Evolutionary conservation across 2,113 vertebrate genomes (phyloP), one percentile per base, ranked within the genome.

Genomic region (Oreocharis arfaki): DNA sequence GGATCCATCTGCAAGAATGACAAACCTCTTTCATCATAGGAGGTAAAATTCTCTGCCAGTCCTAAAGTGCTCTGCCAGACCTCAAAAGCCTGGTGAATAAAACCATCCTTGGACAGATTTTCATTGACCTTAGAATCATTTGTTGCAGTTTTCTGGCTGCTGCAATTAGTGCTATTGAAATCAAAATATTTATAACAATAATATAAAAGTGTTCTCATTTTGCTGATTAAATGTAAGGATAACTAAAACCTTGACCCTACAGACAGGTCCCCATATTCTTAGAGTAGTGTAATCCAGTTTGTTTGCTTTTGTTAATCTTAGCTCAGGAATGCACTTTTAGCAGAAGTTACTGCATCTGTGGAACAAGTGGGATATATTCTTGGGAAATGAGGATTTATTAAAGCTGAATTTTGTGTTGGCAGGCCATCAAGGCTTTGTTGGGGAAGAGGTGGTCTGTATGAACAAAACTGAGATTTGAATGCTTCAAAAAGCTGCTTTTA

Each of bases 401-500:
- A 91, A 95, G 42, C 23, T 76, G 59, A 84, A 50, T 64, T 79
- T 85, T 76, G 19, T 44, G 55, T 74, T 81, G 33, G 37, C 70
- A 82, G 28, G 27, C 57, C 39, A 55, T 55, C 77, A 60, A 71
- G 26, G 56, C 50, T 61, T 90, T 70, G 19, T 37, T 82, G 39
- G 6, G 39, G 23, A 68, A 49, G n/a, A 85, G 15, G 8, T 47
- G 83, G 37, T 87, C 78, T 65, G 47, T n/a, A 41, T 82, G 74
- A 88, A 53, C 4, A 19, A 85, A 93, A 80, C 0, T n/a, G 60
- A 95, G 80, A 94, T 91, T 81, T 82, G 87, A 95, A 89, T 49
- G n/a, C 27, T 88, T 92, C 91, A 91, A 93, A 97, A 95, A 96
- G 78, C 56, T 94, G 90, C 92, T 97, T 97, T 87, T 89, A 42